These are phyloP conservation scores for Pantherophis guttatus DNA, from an alignment of 2,113 vertebrate species.

Conservation along the genomic window DNA sequence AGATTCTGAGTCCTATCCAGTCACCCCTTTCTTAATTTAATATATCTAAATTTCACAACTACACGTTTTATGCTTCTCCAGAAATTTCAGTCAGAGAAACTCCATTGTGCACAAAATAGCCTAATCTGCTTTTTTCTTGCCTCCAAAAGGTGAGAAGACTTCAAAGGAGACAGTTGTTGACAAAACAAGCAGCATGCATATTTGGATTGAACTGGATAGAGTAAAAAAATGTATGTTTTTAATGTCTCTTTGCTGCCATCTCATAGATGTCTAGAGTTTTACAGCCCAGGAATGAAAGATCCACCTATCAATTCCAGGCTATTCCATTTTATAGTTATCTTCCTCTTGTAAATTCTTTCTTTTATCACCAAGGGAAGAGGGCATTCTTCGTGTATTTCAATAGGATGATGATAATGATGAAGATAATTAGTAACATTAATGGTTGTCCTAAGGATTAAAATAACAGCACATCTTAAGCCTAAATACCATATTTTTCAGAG, in stretches of 20 bases:
- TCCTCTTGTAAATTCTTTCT: background rate
- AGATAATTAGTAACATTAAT: background rate
- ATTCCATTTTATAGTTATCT: background rate
- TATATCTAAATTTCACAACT: background rate
- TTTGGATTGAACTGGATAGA: background rate
- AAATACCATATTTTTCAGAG: background rate
- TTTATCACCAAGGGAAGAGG: background rate
- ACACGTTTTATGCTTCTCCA: background rate
- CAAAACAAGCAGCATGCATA: background rate
- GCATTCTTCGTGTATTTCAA: background rate
- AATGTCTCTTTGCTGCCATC: background rate
- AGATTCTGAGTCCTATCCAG: background rate
- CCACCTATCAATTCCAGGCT: background rate
- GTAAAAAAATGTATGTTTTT: background rate
- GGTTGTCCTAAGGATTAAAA: background rate
- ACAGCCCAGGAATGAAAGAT: background rate
- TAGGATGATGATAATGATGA: background rate
- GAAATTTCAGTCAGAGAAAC: background rate
- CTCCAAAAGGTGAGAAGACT: background rate
- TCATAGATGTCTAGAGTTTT: background rate
- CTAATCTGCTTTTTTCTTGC: background rate
- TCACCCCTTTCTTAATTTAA: background rate
- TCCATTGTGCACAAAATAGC: background rate
- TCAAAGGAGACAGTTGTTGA: background rate
- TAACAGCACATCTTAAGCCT: background rate